Percentiles rank a stretch among this genome's conserved stretches.
Conservation (phyloP, 2,888 invertebrate genomes). For the Ophion obscuratus region DNA sequence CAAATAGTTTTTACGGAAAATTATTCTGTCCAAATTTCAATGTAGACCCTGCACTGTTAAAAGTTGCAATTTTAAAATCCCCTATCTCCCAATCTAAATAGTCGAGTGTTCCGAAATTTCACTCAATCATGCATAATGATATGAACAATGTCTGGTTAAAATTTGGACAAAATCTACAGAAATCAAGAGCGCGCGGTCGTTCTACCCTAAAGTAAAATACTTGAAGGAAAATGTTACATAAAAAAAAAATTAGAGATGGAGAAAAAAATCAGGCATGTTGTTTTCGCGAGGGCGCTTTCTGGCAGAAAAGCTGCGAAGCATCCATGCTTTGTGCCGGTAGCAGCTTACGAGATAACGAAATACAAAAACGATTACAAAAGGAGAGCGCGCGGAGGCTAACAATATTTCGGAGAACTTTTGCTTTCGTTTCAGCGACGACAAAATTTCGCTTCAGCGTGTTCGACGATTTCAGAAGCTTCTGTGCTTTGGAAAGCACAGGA, state of each 20-base stretch:
- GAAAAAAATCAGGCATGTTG: neutral
- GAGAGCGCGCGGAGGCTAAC: neutral
- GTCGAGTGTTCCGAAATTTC: too few species aligned
- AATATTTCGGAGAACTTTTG: neutral
- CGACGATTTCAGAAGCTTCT: neutral
- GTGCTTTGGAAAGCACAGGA: neutral
- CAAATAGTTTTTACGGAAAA: too few species aligned
- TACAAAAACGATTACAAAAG: neutral
- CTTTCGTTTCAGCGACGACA: neutral
- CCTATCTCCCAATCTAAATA: too few species aligned
- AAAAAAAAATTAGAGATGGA: neutral
- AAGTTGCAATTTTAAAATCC: too few species aligned
- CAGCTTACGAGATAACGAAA: neutral
- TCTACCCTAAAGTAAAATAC: neutral
- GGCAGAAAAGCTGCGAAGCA: neutral
- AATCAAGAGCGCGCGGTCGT: too few species aligned
- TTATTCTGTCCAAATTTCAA: too few species aligned
- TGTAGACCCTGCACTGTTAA: too few species aligned
- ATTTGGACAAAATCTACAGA: too few species aligned
- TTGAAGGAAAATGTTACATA: neutral
- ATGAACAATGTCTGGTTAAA: too few species aligned
- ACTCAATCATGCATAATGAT: too few species aligned
- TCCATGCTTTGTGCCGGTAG: neutral
- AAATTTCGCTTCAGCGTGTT: too few species aligned
- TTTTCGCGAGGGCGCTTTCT: neutral